Conservation (phyloP, 2,113 vertebrate genomes). For the Patagioenas fasciata region DNA sequence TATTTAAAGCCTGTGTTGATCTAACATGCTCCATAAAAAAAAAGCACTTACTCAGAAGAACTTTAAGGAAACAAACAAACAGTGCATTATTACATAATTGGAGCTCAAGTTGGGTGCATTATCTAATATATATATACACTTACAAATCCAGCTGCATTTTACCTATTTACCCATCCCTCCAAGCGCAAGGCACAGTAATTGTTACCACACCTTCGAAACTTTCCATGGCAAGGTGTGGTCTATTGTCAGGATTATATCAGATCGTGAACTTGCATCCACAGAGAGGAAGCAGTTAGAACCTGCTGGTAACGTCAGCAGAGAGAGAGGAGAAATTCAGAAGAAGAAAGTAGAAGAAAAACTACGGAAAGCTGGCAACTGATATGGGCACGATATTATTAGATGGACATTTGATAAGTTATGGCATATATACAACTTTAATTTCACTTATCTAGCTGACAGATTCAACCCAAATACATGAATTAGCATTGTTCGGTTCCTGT, state of each 20-base stretch:
- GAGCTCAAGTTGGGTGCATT: background rate
- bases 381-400: background rate
- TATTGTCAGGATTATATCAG: conserved; percentile 40
- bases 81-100: background rate
- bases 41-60: background rate
- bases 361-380: background rate
- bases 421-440: background rate
- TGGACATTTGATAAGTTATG: background rate
- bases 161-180: background rate
- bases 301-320: background rate
- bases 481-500: background rate
- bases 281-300: conserved; percentile 4
- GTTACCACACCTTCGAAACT: conserved; percentile 19
- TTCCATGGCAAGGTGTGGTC: conserved; percentile 35
- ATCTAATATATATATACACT: background rate
- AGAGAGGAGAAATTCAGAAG: background rate
- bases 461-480: background rate
- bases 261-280: background rate
- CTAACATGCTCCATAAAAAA: background rate
- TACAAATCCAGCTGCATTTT: background rate
- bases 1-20: background rate
- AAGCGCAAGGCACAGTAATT: background rate
- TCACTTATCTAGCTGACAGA: background rate
- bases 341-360: background rate
- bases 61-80: background rate